A percentile compares a stretch with the other conserved stretches of the same genome.
Evolutionary conservation across 2,888 invertebrate genomes (phyloP).

Genomic region (Papilio gigon): DNA sequence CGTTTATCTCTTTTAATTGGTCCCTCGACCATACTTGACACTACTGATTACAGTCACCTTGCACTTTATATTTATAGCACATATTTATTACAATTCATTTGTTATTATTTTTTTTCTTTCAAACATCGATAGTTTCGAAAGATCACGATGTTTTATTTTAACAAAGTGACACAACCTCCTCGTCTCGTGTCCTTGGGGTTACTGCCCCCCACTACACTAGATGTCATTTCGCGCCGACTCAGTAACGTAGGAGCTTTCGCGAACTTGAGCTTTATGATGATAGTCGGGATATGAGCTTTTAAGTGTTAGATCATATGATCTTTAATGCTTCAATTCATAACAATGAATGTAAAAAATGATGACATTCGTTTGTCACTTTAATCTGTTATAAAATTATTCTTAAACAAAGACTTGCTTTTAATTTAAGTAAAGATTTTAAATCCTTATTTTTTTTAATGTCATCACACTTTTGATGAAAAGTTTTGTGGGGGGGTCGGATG

Average conservation of each 20-base stretch:
- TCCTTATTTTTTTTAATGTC: no score
- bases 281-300: conserved; percentile 49
- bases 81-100: conserved; percentile 45
- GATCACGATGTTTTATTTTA: conserved; percentile 70
- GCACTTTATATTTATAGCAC: conserved; percentile 55
- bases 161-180: conserved; percentile 69
- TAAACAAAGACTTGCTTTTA: no score
- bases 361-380: background rate
- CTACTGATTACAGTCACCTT: conserved; percentile 64
- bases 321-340: conserved; percentile 25
- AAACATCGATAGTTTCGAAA: conserved; percentile 58
- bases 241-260: conserved; percentile 67
- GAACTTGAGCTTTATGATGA: conserved; percentile 55
- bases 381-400: background rate
- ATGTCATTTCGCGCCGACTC: conserved; percentile 81
- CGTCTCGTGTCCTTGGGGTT: conserved; percentile 65
- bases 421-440: no score
- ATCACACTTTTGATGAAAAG: no score
- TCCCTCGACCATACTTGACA: conserved; percentile 75
- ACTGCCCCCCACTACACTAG: conserved; percentile 73
- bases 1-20: conserved; percentile 74
- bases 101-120: conserved; percentile 31
- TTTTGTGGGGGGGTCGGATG: no score
- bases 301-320: conserved; percentile 39
- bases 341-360: conserved; percentile 2